Evolutionary conservation across 1,140 invertebrate species (phyloP), one percentile per base, ranked within the genome.

Genomic region (Lepidurus packardi): DNA sequence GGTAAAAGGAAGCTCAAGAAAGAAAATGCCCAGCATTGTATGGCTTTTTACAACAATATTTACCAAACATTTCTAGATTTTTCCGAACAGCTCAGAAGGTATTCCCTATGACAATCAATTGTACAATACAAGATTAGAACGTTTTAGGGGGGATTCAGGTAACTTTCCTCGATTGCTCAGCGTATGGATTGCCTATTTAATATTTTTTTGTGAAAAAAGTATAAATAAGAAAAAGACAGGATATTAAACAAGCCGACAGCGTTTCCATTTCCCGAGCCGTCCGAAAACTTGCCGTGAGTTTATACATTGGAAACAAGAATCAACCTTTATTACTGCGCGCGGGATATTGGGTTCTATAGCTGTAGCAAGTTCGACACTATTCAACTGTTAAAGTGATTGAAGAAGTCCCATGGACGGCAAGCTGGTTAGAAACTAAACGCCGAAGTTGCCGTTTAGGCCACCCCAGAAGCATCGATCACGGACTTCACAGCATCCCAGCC

Each of bases 301-400:
- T 34, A 34, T 34, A 34, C 34, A 34, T 34, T 34, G 34, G 34
- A 34, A 34, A 34, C 34, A 34, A 34, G 34, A 34, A 34, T 34
- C 34, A 34, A 34, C 34, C 34, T 34, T 34, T 34, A 21, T 65
- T 16, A 21, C 16, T 65, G 4, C 16, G 47, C 1, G n/a, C 21
- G 16, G 53, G 13, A 65, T 7, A 65, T 65, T 65, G 53, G 6
- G n/a, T 65, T 65, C 53, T n/a, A 21, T 65, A n/a, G 16, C 53
- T 65, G 5, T 65, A 65, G 16, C 53, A 65, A 65, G 53, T 65
- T 13, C 53, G 53, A 65, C 16, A n/a, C 53, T 65, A 65, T 65
- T 65, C 21, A 21, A 65, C 21, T 65, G 16, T 65, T 65, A 65
- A 65, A 65, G 53, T 65, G 53, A 65, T 65, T 65, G 53, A 65